Conservation (phyloP, 2,797 vertebrate species). For the Gymnocypris eckloni region DNA sequence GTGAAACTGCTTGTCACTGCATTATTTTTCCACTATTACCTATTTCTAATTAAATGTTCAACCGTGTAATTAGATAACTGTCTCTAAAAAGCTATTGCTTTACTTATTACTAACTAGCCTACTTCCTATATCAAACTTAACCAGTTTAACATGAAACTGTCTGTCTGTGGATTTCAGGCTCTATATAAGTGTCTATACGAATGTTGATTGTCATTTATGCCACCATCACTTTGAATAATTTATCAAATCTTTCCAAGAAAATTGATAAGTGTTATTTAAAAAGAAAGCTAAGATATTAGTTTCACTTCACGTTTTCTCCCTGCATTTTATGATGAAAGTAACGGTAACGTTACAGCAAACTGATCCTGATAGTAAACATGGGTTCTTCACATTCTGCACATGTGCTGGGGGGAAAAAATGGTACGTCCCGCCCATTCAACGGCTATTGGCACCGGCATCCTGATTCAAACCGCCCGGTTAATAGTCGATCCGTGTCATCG, state of each 20-base stretch:
- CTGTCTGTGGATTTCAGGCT: too few species aligned
- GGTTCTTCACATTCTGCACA: neutral
- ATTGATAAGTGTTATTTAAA: neutral
- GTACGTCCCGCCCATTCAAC: conserved; percentile 62
- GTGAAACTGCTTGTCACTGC: neutral
- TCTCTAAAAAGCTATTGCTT: too few species aligned
- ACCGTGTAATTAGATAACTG: too few species aligned
- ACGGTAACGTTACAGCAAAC: neutral
- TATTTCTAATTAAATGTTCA: too few species aligned
- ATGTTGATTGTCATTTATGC: neutral
- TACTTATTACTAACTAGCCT: too few species aligned
- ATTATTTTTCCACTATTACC: neutral
- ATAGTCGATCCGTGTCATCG: conserved; percentile 50
- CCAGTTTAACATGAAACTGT: too few species aligned
- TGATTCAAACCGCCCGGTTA: conserved; percentile 53
- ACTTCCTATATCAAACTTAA: too few species aligned
- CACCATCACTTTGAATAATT: neutral
- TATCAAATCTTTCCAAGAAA: neutral
- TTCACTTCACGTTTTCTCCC: neutral
- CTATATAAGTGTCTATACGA: neutral
- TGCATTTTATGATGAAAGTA: neutral
- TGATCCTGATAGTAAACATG: conserved; percentile 4
- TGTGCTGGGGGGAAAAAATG: conserved; percentile 32
- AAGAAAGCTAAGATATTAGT: neutral
- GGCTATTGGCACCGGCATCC: conserved; percentile 59